Evolutionary conservation across 2,888 invertebrate species (phyloP).

Genomic region (Amphimallon solstitiale): DNA sequence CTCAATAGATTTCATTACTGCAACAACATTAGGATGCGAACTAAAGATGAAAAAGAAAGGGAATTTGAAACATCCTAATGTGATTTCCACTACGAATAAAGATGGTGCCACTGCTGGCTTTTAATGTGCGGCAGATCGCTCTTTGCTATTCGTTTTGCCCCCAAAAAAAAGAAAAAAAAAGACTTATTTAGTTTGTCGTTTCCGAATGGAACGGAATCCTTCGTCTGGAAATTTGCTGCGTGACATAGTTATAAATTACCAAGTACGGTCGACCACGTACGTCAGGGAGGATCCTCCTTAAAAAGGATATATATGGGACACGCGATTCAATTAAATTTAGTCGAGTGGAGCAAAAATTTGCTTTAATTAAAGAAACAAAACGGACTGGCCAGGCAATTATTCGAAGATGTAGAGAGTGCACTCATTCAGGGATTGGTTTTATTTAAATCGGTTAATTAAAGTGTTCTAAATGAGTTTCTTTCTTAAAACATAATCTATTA

Average conservation of each 20-base stretch:
- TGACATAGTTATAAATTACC: conserved; percentile 30
- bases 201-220: conserved; percentile 28
- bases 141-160: neutral
- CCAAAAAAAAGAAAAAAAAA: conserved; percentile 1
- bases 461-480: no score
- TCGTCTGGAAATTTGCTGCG: conserved; percentile 30
- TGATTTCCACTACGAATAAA: conserved; percentile 2
- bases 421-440: no score
- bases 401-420: no score
- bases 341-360: conserved; percentile 16
- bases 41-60: neutral
- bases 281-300: neutral
- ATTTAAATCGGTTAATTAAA: no score
- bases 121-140: conserved; percentile 22
- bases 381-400: no score
- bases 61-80: conserved; percentile 6
- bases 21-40: no score
- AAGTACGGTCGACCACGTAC: conserved; percentile 25
- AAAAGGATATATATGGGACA: conserved; percentile 6
- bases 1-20: no score
- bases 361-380: conserved; percentile 29
- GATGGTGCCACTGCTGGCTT: neutral
- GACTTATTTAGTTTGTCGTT: conserved; percentile 33
- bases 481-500: no score
- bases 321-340: conserved; percentile 20